Conservation (phyloP, 2,797 vertebrate genomes). For the Pogoniulus pusillus region DNA sequence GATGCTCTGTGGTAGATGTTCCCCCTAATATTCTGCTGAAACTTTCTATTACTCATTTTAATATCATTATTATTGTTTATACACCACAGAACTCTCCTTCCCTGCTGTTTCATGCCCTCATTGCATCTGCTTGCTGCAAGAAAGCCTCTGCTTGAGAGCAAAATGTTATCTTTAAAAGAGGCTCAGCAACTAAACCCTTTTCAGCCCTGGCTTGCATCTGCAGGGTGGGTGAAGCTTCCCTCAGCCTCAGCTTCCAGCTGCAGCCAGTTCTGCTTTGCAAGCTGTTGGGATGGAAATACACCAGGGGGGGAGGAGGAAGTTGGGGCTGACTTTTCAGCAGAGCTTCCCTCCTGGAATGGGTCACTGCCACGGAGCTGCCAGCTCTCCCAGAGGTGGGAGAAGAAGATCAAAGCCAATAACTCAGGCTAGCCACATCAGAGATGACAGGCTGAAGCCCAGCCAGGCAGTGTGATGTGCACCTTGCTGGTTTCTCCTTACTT, state of each 20-base stretch:
- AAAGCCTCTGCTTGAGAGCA: neutral
- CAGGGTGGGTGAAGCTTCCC: neutral
- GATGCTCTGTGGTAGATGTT: neutral
- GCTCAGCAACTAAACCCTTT: neutral
- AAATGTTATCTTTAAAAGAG: neutral
- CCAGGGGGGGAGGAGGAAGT: fast-evolving
- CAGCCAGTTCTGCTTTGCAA: fast-evolving
- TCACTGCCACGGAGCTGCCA: fast-evolving
- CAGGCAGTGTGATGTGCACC: neutral
- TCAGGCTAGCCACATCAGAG: neutral
- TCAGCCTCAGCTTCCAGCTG: neutral
- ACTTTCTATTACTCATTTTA: neutral
- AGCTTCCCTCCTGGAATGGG: neutral
- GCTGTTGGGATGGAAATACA: fast-evolving
- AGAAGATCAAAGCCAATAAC: neutral
- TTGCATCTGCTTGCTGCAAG: constrained; percentile 5
- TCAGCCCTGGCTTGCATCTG: neutral
- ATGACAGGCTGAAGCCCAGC: fast-evolving
- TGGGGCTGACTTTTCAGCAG: neutral
- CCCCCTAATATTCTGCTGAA: neutral
- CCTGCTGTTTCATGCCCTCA: constrained; percentile 37
- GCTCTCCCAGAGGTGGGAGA: neutral
- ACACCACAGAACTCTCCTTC: neutral
- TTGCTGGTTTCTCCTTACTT: neutral
- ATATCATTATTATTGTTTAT: constrained; percentile 25